phyloP scores from a whole-genome alignment of 1,140 invertebrate genomes.

The Dendrolimus punctatus region DNA sequence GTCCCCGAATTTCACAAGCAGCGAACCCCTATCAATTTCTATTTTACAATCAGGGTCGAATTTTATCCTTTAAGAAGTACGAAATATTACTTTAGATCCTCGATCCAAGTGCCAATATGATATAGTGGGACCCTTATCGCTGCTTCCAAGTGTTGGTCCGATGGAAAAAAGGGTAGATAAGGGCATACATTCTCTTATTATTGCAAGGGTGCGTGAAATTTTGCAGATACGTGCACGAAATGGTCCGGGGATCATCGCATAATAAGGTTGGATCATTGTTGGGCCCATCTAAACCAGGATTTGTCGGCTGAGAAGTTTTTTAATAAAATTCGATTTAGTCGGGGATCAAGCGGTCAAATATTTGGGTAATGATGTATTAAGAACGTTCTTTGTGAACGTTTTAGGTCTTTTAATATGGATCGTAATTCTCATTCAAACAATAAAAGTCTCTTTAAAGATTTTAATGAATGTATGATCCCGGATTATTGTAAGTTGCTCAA shows the following conservation, averaged over 20 bases:
- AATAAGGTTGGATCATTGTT: constrained; percentile 36
- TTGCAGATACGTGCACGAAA: constrained; percentile 44
- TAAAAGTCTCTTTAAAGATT: no score
- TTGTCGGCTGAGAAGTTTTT: constrained; percentile 18
- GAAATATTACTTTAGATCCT: constrained; percentile 46
- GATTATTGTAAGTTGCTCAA: no score
- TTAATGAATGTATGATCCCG: no score
- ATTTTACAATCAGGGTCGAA: neutral
- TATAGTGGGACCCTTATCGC: constrained; percentile 55
- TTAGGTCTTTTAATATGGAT: neutral
- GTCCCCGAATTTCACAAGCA: no score
- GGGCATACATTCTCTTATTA: constrained; percentile 40
- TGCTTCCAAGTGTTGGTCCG: constrained; percentile 30
- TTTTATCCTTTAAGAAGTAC: constrained; percentile 48
- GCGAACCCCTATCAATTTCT: neutral
- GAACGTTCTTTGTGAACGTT: constrained; percentile 5
- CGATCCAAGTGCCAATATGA: constrained; percentile 59
- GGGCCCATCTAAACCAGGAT: constrained; percentile 10
- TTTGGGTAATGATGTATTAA: no score
- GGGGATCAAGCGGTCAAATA: no score
- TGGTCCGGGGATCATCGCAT: constrained; percentile 48
- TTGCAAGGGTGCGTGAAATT: constrained; percentile 64
- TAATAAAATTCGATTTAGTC: constrained; percentile 27
- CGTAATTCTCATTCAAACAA: neutral
- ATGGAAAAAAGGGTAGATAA: constrained; percentile 58